Evolutionary conservation across 2,797 vertebrate genomes (phyloP), one percentile per base, ranked within the genome.

Genomic region (Aeoliscus strigatus): DNA sequence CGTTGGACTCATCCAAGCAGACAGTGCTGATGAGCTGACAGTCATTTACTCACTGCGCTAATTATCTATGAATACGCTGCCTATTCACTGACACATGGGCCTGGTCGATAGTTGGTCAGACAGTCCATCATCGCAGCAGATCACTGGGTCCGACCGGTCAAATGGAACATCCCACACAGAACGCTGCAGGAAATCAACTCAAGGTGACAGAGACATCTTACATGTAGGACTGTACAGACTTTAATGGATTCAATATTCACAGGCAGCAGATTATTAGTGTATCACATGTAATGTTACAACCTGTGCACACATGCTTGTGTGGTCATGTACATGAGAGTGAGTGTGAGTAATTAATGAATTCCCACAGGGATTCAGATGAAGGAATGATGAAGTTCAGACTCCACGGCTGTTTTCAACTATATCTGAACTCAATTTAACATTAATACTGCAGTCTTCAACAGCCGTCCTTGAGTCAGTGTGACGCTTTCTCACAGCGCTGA

Each of bases 1-100:
- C 1, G 10, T 30, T 18, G 54, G 34, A 28, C 14, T 49, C 30
- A 52, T 48, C 48, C 24, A 59, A 10, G 52, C 31, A 17, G 49
- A 54, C 21, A 37, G 17, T 3, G 21, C 16, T 27, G 26, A 54
- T 41, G 53, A 64, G 26, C 52, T 35, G 26, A 53, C 16, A 29
- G 43, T 17, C 34, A 51, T 54, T 51, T 15, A 42, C 31, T 62
- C 14, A 5, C 46, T 53, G 15, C 36, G 17, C 41, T 65, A 60
- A 79, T 75, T 66, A 73, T 50, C 66, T 61, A 72, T 81, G 62
- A 69, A 73, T 51, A 60, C 45, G 13, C 24, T 58, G 27, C 66
- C 75, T 67, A 43, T 51, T 70, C 70, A 58, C 11, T 67, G 73
- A 76, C 76, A 73, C 66, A 51, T 59, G 46, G 61, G 41, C 27